Evolutionary conservation across 2,888 invertebrate species (phyloP).

Genomic region (Dioctria rufipes): DNA sequence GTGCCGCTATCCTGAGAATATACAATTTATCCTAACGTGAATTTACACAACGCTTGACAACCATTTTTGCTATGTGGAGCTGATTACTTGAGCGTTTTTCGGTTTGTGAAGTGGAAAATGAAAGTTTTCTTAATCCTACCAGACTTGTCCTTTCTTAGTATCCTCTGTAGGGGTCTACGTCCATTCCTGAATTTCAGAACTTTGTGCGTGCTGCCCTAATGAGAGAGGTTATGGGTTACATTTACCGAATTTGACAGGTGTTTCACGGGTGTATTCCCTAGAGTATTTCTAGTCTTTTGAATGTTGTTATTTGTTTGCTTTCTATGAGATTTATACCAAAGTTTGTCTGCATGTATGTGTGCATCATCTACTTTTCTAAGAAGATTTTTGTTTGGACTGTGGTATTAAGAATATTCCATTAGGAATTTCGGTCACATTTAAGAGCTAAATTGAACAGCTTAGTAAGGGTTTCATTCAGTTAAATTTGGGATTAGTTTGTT

Average conservation of each 20-base stretch:
- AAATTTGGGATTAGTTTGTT: no score
- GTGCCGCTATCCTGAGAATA: no score
- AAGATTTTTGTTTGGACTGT: no score
- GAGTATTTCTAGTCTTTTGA: neutral
- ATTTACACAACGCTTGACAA: conserved; percentile 8
- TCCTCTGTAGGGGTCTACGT: neutral
- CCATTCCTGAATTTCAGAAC: conserved; percentile 12
- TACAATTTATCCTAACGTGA: conserved; percentile 5
- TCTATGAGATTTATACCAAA: no score
- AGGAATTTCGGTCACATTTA: no score
- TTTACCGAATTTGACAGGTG: conserved; percentile 30
- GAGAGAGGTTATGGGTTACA: neutral
- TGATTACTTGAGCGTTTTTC: neutral
- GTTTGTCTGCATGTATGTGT: no score
- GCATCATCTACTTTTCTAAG: no score
- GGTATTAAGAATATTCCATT: no score
- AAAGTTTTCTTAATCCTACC: neutral
- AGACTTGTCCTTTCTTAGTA: neutral
- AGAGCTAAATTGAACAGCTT: no score
- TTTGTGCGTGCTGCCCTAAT: conserved; percentile 1
- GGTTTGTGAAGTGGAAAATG: neutral
- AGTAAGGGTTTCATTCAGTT: no score
- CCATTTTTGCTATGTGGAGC: neutral
- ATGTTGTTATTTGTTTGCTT: no score
- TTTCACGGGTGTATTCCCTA: neutral